Evolutionary conservation across 2,113 vertebrate species (phyloP).

Genomic region (Gnathonemus echidnorhynchus): DNA sequence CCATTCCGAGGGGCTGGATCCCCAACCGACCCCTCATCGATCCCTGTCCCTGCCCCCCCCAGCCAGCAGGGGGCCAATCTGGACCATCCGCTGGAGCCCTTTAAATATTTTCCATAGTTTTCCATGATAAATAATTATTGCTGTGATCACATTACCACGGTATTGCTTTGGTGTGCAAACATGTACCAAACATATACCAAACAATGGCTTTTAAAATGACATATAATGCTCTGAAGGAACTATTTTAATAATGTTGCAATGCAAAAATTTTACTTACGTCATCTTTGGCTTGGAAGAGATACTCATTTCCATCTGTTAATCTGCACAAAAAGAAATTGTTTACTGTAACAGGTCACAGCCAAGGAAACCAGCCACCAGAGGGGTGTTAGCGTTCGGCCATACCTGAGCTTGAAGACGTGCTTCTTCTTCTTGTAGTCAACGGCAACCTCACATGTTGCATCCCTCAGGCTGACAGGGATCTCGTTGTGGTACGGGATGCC

Average conservation of each 20-base stretch:
- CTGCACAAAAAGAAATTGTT: slow-evolving; percentile 55
- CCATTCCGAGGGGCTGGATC: too few species aligned
- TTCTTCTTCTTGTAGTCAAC: slow-evolving; percentile 96
- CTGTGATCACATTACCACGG: not conserved
- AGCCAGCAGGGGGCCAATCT: too few species aligned
- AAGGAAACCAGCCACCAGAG: not conserved
- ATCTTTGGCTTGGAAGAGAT: slow-evolving; percentile 99
- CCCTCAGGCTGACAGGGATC: slow-evolving; percentile 75
- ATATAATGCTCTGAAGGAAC: not conserved
- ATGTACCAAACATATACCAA: not conserved
- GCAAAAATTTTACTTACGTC: slow-evolving; percentile 71
- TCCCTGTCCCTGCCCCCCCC: too few species aligned
- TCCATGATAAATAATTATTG: not conserved
- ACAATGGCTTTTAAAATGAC: not conserved
- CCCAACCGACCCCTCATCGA: too few species aligned
- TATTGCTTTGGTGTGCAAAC: not conserved
- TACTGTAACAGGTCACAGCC: not conserved
- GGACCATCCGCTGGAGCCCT: not conserved
- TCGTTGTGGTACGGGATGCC: slow-evolving; percentile 85
- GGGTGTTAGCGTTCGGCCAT: not conserved
- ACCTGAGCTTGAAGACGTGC: slow-evolving; percentile 96
- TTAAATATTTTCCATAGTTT: not conserved
- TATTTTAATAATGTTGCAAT: not conserved
- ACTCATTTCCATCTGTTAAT: slow-evolving; percentile 87
- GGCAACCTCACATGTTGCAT: slow-evolving; percentile 80